Evolutionary conservation across 1,140 invertebrate species (phyloP), one percentile per base, ranked within the genome.

Genomic region (Colletes gigas): DNA sequence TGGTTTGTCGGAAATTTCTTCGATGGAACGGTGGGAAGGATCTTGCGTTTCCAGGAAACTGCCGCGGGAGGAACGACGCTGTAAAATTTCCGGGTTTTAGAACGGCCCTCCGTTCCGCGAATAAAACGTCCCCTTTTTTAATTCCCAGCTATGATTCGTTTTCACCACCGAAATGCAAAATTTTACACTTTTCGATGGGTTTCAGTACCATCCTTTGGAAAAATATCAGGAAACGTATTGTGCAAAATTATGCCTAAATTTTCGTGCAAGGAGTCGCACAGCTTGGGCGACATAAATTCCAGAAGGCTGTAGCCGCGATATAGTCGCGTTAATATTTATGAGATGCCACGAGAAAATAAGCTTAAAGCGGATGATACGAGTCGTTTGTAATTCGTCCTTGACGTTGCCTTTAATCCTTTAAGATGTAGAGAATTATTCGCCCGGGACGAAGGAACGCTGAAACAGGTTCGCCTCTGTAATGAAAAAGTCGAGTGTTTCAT

Each of bases 311-410:
- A 68, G 54, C 30, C 21, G 57, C 47, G 7, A 71, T 57, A 44
- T 17, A 67, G 55, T 14, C 30, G 12, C 30, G 41, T 78, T 70
- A 78, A 72, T 72, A 78, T 72, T 63, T 78, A 78, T 72, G 68
- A 78, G 39, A 62, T 14, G 30, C 59, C n/a, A 21, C 59, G 30
- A 9, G 47, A 50, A 54, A 72, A 54, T 72, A 71, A 54, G 68
- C 68, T 63, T 71, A 71, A 55, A 72, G 7, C 44, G 47, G n/a
- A 71, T 14, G 44, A 78, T 54, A 63, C 68, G 14, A 78, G 19
- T 62, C 44, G 47, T 78, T 63, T 60, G 47, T 78, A 78, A 78
- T 71, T 54, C 59, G 44, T 63, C 3, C 57, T 21, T 44, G 57
- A 54, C 47, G 66, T 62, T 63, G 47, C 30, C 14, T 54, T 54